phyloP scores from a whole-genome alignment of 64 coral and sea anemone genomes.

The Montipora efflorescens region DNA sequence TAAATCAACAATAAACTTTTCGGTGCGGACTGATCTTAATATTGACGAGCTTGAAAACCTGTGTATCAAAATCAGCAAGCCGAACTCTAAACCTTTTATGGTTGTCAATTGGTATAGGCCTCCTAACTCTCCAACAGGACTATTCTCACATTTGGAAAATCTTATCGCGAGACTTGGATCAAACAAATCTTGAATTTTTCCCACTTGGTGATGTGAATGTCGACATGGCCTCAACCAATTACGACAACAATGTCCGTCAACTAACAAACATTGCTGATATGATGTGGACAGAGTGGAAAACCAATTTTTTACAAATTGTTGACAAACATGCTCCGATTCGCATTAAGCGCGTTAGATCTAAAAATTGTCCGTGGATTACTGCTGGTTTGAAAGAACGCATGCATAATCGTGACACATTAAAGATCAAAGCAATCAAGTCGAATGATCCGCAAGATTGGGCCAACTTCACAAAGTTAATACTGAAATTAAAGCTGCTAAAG shows the following conservation, averaged over 20 bases:
- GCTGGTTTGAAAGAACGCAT: no score
- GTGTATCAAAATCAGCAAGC: slow-evolving; percentile 24
- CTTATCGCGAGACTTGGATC: no score
- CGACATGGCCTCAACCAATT: neutral
- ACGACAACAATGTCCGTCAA: slow-evolving; percentile 5
- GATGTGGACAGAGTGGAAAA: no score
- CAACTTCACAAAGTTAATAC: no score
- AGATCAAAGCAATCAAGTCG: no score
- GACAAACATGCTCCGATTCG: no score
- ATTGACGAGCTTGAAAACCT: slow-evolving; percentile 7
- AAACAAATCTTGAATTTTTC: no score
- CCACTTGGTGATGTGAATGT: no score
- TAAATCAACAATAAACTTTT: slow-evolving; percentile 44
- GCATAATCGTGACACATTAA: no score
- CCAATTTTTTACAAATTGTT: no score
- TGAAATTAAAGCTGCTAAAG: no score
- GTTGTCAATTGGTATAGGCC: slow-evolving; percentile 43
- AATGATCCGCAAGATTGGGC: no score
- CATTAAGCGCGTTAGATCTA: neutral
- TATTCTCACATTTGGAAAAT: slow-evolving; percentile 23
- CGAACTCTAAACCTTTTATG: slow-evolving; percentile 43
- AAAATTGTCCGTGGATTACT: neutral
- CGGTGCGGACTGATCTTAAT: slow-evolving; percentile 29
- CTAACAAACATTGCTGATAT: neutral
- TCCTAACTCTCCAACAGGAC: slow-evolving; percentile 41